phyloP scores from a whole-genome alignment of 2,113 vertebrate species.

The Hemichromis elongatus region DNA sequence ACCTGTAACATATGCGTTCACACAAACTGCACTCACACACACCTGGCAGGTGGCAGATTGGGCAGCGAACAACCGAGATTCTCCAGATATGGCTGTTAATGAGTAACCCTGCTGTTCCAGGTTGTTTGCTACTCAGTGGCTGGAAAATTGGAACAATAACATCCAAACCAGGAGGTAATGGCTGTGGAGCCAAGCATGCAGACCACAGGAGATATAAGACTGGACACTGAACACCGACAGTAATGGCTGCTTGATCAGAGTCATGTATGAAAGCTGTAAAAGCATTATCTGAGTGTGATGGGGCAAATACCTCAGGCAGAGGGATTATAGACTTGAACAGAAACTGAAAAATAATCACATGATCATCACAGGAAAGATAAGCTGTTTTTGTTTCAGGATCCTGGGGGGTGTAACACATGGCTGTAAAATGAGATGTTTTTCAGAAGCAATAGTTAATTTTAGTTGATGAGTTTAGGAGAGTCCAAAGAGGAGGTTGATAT shows the following conservation, averaged over 20 bases:
- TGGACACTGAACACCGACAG: neutral
- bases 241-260: neutral
- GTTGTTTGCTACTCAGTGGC: constrained; percentile 68
- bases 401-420: neutral
- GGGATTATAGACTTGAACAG: neutral
- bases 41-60: constrained; percentile 34
- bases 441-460: neutral
- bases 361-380: neutral
- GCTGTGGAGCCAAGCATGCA: neutral
- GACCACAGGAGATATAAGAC: neutral
- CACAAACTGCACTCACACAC: neutral
- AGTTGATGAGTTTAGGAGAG: neutral
- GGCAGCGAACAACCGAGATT: constrained; percentile 41
- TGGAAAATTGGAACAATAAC: constrained; percentile 71
- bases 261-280: neutral
- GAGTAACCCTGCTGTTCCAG: constrained; percentile 59
- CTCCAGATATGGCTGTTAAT: constrained; percentile 65
- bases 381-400: neutral
- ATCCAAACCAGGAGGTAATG: constrained; percentile 61
- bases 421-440: neutral
- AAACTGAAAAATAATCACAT: neutral
- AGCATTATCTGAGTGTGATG: neutral
- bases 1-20: neutral
- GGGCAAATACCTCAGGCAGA: neutral
- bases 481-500: neutral